Evolutionary conservation across 2,888 invertebrate species (phyloP).

Genomic region (Tachina grossa): DNA sequence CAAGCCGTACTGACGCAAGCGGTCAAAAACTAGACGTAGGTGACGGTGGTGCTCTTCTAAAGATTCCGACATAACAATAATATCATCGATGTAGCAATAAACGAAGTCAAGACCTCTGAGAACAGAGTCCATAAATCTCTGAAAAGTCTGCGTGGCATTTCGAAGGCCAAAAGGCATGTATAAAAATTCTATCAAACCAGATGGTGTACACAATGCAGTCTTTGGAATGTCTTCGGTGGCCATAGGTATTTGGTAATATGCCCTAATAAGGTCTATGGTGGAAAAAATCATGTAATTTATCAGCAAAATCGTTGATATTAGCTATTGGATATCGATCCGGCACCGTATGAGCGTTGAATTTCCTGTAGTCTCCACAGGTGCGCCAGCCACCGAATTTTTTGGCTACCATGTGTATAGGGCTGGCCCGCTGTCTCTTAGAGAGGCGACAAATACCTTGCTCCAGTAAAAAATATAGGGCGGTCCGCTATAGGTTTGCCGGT

Average conservation of each 20-base stretch:
- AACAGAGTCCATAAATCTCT: conserved; percentile 61
- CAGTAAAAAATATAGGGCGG: conserved; percentile 39
- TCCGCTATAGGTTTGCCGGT: conserved; percentile 49
- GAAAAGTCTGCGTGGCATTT: conserved; percentile 64
- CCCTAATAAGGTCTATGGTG: conserved; percentile 58
- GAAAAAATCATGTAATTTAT: conserved; percentile 62
- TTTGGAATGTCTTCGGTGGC: conserved; percentile 11
- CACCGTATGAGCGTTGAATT: conserved; percentile 24
- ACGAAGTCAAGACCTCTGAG: conserved; percentile 49
- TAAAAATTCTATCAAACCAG: conserved; percentile 30
- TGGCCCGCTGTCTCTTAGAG: conserved; percentile 50
- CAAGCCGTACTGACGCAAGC: conserved; percentile 21
- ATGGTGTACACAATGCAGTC: conserved; percentile 40
- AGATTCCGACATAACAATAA: conserved; percentile 35
- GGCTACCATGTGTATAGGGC: conserved; percentile 48
- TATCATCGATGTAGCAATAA: conserved; percentile 48
- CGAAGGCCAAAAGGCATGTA: conserved; percentile 31
- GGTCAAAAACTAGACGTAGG: conserved; percentile 18
- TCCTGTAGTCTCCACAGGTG: conserved; percentile 25
- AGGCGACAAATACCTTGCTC: conserved; percentile 49
- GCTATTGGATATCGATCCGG: conserved; percentile 39
- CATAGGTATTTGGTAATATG: conserved; percentile 68
- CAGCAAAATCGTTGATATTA: conserved; percentile 62
- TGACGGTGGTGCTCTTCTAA: conserved; percentile 32
- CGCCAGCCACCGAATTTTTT: conserved; percentile 59